phyloP scores from a whole-genome alignment of 2,113 vertebrate species.

The Motacilla tschutschensis region DNA sequence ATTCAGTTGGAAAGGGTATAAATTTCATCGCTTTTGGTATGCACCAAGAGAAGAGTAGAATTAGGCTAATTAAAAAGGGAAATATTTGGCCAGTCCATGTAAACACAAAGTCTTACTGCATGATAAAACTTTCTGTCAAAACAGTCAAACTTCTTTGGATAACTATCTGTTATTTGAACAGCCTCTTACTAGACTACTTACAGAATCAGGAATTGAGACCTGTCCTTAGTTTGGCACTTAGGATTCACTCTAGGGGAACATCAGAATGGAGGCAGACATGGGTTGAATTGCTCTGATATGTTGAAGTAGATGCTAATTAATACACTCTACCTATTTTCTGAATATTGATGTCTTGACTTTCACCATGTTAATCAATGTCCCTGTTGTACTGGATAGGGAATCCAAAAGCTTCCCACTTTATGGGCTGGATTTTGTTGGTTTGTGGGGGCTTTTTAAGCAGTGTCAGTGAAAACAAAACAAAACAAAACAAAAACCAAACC shows the following conservation, averaged over 20 bases:
- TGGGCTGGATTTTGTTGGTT: not conserved
- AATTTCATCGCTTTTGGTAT: not conserved
- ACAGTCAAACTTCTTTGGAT: not conserved
- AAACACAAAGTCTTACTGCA: not conserved
- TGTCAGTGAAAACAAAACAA: not conserved
- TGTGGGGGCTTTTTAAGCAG: not conserved
- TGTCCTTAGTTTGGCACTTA: not conserved
- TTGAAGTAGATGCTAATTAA: not conserved
- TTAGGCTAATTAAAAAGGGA: not conserved
- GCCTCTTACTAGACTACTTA: not conserved
- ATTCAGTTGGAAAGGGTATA: not conserved
- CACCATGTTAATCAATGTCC: not conserved
- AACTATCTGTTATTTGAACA: not conserved
- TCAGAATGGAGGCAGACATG: not conserved
- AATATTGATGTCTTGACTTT: not conserved
- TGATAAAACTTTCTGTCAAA: not conserved
- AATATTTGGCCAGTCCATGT: not conserved
- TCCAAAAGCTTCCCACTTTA: not conserved
- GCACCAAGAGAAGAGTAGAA: not conserved
- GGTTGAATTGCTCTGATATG: not conserved
- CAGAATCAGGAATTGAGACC: not conserved
- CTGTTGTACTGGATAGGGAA: not conserved
- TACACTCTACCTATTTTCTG: not conserved
- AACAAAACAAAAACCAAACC: not conserved
- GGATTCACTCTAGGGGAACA: not conserved